These are phyloP conservation scores for Gryllus longicercus DNA, from an alignment of 2,888 invertebrate genomes.

Conservation along the genomic window DNA sequence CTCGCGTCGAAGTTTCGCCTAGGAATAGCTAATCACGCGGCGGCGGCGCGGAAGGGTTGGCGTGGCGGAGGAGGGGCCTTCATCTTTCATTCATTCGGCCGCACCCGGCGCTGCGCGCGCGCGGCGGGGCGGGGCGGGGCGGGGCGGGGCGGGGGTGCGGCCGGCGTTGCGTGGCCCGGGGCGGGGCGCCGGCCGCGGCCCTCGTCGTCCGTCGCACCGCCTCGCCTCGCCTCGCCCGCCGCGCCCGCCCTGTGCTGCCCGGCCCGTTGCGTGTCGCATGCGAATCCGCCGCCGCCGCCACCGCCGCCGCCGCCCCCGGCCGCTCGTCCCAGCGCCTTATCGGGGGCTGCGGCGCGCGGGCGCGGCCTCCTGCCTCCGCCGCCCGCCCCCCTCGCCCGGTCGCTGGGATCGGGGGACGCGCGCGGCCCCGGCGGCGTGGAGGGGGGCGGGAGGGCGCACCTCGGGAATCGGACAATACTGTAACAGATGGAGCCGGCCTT, in stretches of 20 bases:
- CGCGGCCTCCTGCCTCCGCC: neutral
- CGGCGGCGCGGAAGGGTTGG: neutral
- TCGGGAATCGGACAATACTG: constrained; percentile 23
- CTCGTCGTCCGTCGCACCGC: neutral
- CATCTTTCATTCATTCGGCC: neutral
- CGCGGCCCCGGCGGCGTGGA: neutral
- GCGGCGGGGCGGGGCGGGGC: too few species aligned
- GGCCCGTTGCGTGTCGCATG: constrained; percentile 29
- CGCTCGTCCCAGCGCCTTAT: constrained; percentile 24
- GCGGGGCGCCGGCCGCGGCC: neutral
- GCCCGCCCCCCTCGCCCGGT: too few species aligned
- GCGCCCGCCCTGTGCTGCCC: neutral
- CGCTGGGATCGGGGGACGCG: neutral
- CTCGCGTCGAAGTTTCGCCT: neutral
- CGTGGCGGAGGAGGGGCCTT: neutral
- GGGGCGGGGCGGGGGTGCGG: too few species aligned
- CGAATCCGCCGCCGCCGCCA: too few species aligned
- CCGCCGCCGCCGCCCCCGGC: neutral
- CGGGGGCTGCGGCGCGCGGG: constrained; percentile 19
- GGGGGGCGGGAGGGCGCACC: neutral
- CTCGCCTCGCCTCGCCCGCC: neutral
- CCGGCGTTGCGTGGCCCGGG: too few species aligned
- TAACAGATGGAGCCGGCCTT: neutral
- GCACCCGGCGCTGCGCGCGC: too few species aligned
- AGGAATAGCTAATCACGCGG: constrained; percentile 3